phyloP scores from a whole-genome alignment of 2,797 vertebrate species.

The Cyclura pinguis region DNA sequence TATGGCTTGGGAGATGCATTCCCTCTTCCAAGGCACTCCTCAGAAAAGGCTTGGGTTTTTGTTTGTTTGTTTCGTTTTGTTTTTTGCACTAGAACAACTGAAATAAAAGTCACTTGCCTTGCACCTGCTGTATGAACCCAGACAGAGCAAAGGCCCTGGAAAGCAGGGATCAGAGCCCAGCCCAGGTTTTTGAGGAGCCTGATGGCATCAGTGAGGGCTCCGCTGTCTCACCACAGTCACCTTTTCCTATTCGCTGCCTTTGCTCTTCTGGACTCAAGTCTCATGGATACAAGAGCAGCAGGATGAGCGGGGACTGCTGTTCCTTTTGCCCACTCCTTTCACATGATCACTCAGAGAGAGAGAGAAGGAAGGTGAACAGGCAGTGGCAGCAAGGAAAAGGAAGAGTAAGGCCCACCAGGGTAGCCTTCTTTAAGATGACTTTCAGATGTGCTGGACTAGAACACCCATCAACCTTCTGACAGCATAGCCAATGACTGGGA shows the following conservation, averaged over 20 bases:
- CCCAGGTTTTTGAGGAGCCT: background rate
- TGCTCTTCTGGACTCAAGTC: background rate
- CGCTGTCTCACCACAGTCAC: background rate
- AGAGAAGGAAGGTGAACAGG: background rate
- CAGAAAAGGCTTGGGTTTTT: background rate
- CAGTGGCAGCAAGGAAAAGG: background rate
- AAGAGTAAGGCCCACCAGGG: background rate
- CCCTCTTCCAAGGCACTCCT: background rate
- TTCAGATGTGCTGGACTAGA: too few species aligned
- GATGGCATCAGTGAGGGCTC: background rate
- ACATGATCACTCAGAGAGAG: background rate
- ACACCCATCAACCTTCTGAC: too few species aligned
- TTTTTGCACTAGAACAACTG: background rate
- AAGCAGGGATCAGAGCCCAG: too few species aligned
- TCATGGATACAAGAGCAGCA: background rate
- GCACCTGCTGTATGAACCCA: background rate
- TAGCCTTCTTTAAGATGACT: too few species aligned
- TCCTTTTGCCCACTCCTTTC: background rate
- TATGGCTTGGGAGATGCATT: background rate
- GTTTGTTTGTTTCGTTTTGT: too few species aligned
- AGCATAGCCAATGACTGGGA: background rate
- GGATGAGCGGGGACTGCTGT: background rate
- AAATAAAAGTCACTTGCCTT: background rate
- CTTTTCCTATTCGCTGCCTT: background rate
- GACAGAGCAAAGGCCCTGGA: background rate